These are phyloP conservation scores for Invenusta paracnida DNA, from an alignment of 2,888 invertebrate species.

Conservation along the genomic window DNA sequence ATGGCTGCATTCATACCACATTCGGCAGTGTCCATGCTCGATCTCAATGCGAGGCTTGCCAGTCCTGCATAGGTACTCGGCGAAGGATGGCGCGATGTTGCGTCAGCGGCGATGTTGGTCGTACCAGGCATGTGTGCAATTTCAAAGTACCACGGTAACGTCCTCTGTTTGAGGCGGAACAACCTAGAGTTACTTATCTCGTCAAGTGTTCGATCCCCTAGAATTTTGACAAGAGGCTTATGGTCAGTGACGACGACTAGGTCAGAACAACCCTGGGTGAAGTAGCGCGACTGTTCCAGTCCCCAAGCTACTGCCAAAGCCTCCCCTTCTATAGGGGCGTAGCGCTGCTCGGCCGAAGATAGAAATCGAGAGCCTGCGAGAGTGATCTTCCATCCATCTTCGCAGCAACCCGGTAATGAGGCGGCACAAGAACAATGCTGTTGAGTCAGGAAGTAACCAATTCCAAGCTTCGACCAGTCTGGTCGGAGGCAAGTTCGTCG, in stretches of 20 bases:
- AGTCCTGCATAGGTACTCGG: constrained; percentile 18
- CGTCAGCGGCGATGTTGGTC: background rate
- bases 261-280: background rate
- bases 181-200: background rate
- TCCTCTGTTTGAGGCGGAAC: background rate
- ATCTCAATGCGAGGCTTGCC: background rate
- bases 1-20: constrained; percentile 15
- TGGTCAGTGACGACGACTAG: background rate
- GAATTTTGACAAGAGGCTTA: background rate
- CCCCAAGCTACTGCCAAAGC: background rate
- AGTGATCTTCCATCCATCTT: background rate
- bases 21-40: background rate
- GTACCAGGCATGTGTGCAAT: constrained; percentile 21
- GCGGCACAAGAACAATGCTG: background rate
- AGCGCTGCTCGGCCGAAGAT: background rate
- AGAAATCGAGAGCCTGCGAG: background rate
- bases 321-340: background rate
- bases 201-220: background rate
- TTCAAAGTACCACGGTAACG: background rate
- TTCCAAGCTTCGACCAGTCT: background rate
- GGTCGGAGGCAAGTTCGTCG: too few relatives aligned
- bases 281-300: background rate
- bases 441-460: background rate
- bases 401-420: background rate
- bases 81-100: background rate